Conservation (phyloP, 2,888 invertebrate genomes). For the Aphrophora alni region DNA sequence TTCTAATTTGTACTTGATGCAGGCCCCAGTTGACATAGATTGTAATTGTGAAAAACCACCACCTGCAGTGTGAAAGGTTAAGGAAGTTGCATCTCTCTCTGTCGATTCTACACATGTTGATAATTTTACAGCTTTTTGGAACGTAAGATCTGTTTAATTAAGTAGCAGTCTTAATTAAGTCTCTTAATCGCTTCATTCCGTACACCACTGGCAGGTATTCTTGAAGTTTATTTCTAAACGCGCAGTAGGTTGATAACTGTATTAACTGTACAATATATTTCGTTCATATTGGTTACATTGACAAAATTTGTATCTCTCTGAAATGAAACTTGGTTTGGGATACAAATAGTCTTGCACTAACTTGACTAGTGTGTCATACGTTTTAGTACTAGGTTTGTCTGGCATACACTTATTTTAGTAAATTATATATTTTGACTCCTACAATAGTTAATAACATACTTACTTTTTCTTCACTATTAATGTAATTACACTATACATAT, state of each 20-base stretch:
- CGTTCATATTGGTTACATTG: not conserved
- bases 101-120: conserved; percentile 15
- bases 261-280: not conserved
- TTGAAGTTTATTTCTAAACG: not conserved
- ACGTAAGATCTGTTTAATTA: not conserved
- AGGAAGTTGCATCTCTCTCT: conserved; percentile 20
- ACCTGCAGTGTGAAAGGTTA: not conserved
- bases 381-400: conserved; percentile 17
- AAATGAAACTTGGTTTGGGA: conserved; percentile 25
- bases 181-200: conserved; percentile 20
- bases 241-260: conserved; percentile 18
- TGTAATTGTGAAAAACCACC: too few relatives aligned
- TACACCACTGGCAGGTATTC: conserved; percentile 17
- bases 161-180: conserved; percentile 2
- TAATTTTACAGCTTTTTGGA: conserved; percentile 10
- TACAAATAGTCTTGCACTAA: conserved; percentile 22
- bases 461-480: conserved; percentile 14
- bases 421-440: conserved; percentile 3
- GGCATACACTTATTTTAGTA: conserved; percentile 28
- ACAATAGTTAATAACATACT: too few relatives aligned
- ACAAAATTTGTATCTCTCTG: conserved; percentile 17
- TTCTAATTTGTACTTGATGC: too few relatives aligned
- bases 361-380: conserved; percentile 13
- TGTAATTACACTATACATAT: conserved; percentile 16
- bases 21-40: too few relatives aligned